Conservation (phyloP, 2,888 invertebrate genomes). For the Drosophila mayaguana region DNA sequence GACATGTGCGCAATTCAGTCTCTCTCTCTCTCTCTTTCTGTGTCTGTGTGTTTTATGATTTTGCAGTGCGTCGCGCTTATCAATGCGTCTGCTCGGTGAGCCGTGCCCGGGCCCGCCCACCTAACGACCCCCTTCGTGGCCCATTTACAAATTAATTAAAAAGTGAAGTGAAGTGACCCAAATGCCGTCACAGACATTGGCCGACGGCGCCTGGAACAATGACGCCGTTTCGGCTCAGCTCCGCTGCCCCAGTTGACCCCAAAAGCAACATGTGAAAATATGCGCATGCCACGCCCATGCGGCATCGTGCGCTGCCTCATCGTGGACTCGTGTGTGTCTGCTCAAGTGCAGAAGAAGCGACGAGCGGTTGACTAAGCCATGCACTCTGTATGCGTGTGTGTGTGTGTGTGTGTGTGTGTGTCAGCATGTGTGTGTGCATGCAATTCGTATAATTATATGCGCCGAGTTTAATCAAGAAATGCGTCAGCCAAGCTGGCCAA, state of each 20-base stretch:
- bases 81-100: conserved; percentile 23
- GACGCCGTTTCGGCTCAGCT: conserved; percentile 25
- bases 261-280: conserved; percentile 26
- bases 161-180: conserved; percentile 51
- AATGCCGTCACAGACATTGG: conserved; percentile 53
- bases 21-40: background rate
- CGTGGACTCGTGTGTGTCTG: conserved; percentile 1
- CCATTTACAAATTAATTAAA: conserved; percentile 50
- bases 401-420: background rate
- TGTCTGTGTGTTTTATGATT: conserved; percentile 32
- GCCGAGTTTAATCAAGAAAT: conserved; percentile 49
- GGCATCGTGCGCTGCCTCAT: background rate
- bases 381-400: background rate
- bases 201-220: conserved; percentile 35
- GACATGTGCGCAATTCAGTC: conserved; percentile 3
- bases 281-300: conserved; percentile 19
- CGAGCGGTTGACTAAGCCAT: background rate
- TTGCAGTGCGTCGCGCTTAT: conserved; percentile 35
- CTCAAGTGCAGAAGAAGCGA: conserved; percentile 3
- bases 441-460: conserved; percentile 48
- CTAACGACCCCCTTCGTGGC: background rate
- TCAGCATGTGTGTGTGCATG: background rate
- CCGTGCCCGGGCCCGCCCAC: background rate
- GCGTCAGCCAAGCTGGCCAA: conserved; percentile 13
- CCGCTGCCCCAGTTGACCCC: conserved; percentile 22